phyloP scores from a whole-genome alignment of 2,797 vertebrate species.

The Aphelocoma californica region DNA sequence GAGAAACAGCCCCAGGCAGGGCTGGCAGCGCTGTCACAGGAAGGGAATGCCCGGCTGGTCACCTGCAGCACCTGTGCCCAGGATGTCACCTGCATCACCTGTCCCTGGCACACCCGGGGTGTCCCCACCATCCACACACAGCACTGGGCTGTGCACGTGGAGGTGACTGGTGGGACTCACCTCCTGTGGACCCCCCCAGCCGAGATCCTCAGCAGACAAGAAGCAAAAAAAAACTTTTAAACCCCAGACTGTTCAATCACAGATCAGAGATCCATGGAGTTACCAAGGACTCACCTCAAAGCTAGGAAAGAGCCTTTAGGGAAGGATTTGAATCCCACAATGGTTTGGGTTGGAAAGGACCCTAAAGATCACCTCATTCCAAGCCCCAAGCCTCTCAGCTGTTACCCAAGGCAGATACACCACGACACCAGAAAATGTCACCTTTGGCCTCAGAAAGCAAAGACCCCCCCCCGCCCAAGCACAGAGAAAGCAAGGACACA shows the following conservation, averaged over 20 bases:
- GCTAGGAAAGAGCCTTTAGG: not conserved
- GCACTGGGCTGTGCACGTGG: fast-evolving
- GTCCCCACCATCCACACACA: not conserved
- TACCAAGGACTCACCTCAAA: not conserved
- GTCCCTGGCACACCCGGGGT: fast-evolving
- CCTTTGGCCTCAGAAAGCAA: not conserved
- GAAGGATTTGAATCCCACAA: not conserved
- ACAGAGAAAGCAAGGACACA: too few relatives aligned
- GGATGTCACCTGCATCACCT: not conserved
- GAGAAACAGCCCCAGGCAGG: not conserved
- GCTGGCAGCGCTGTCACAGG: not conserved
- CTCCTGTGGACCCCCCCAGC: not conserved
- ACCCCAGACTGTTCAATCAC: not conserved
- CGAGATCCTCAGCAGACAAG: not conserved
- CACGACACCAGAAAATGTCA: fast-evolving
- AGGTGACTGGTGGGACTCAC: not conserved
- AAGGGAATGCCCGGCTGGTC: not conserved
- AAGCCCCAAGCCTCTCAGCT: not conserved
- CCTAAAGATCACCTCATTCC: not conserved
- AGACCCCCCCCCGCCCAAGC: too few relatives aligned
- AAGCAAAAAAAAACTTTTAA: not conserved
- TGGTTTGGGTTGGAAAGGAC: not conserved
- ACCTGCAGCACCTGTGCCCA: not conserved
- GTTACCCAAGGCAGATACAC: not conserved
- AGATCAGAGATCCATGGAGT: fast-evolving